phyloP scores from a whole-genome alignment of 2,888 invertebrate species.

The Drosophila borealis region DNA sequence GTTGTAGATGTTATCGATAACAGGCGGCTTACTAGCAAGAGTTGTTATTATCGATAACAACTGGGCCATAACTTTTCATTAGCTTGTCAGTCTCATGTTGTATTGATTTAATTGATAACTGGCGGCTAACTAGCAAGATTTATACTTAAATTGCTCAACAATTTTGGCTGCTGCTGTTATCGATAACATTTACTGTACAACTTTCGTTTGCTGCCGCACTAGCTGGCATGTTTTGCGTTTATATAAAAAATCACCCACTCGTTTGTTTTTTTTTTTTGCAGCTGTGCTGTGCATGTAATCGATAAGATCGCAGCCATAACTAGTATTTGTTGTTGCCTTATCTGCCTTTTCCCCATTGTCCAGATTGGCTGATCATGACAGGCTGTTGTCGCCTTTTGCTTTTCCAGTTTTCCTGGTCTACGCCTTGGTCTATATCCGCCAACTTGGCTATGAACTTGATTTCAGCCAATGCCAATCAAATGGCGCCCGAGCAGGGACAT shows the following conservation, averaged over 20 bases:
- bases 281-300: neutral
- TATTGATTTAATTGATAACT: slow-evolving; percentile 6
- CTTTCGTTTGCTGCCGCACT: neutral
- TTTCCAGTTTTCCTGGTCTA: slow-evolving; percentile 30
- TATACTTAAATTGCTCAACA: too few species aligned
- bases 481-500: slow-evolving; percentile 39
- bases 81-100: neutral
- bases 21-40: neutral
- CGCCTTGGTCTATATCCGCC: slow-evolving; percentile 32
- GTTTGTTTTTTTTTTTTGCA: too few species aligned
- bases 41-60: neutral
- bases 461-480: slow-evolving; percentile 19
- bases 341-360: slow-evolving; percentile 11
- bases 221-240: too few species aligned
- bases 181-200: neutral
- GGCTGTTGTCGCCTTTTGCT: slow-evolving; percentile 21
- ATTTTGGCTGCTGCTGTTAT: neutral
- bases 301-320: slow-evolving; percentile 1
- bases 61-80: neutral
- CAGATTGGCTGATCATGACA: slow-evolving; percentile 9
- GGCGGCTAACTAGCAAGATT: too few species aligned
- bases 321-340: neutral
- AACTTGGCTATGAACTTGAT: slow-evolving; percentile 40
- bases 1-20: slow-evolving; percentile 11
- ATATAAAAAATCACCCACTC: too few species aligned